Percentiles rank a stretch among this genome's conserved stretches.
These are phyloP conservation scores for Bradypodion ventrale DNA, from an alignment of 2,797 vertebrate genomes.

Conservation along the genomic window DNA sequence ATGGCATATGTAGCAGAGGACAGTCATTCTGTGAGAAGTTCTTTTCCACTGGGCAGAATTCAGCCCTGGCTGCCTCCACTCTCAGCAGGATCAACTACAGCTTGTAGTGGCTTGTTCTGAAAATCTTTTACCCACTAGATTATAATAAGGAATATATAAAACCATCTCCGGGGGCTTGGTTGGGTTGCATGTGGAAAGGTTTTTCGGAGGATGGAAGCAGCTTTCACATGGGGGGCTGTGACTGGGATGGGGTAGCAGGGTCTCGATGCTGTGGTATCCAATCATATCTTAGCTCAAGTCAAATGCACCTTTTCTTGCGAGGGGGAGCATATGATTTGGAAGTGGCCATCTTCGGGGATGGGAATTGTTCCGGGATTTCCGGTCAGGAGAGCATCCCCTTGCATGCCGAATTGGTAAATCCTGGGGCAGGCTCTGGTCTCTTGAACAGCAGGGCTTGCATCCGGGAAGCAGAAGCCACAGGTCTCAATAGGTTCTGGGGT, in stretches of 20 bases:
- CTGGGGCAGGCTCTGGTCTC: conserved; percentile 43
- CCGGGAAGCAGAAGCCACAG: conserved; percentile 76
- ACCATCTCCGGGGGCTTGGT: background rate
- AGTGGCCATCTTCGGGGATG: background rate
- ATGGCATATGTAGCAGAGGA: background rate
- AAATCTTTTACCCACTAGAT: background rate
- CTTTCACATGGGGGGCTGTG: background rate
- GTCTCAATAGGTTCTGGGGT: conserved; percentile 71
- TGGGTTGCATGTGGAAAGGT: background rate
- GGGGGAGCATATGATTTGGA: conserved; percentile 66
- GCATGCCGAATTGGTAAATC: background rate
- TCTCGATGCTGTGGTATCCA: too few relatives aligned
- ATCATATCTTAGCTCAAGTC: background rate
- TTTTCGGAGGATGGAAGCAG: background rate
- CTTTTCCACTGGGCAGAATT: background rate
- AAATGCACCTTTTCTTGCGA: conserved; percentile 61
- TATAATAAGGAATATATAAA: background rate
- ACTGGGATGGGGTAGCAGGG: too few relatives aligned
- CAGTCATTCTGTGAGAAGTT: background rate
- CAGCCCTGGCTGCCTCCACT: too few relatives aligned
- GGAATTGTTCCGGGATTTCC: background rate
- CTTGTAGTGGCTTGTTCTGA: background rate
- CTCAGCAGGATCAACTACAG: background rate
- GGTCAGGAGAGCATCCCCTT: background rate
- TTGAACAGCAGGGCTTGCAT: conserved; percentile 61